These are phyloP conservation scores for Creontiades dilutus DNA, from an alignment of 2,888 invertebrate genomes.

Conservation along the genomic window DNA sequence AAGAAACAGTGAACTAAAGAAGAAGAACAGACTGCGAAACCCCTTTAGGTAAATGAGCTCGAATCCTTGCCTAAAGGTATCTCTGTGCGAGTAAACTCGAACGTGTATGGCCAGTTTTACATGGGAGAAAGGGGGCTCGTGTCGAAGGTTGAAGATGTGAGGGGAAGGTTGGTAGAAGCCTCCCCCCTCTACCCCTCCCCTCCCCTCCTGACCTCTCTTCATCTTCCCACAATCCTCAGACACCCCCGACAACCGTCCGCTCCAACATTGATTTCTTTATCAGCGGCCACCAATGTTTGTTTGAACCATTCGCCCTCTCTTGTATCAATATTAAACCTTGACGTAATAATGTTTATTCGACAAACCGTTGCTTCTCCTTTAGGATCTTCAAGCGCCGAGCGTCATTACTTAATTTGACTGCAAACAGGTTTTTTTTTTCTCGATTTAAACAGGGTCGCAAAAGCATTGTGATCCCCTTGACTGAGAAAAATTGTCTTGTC, in stretches of 20 bases:
- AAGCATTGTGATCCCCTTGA: too few relatives aligned
- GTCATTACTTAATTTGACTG: conserved; percentile 50
- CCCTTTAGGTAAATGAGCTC: too few relatives aligned
- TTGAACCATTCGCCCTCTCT: conserved; percentile 55
- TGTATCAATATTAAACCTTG: conserved; percentile 58
- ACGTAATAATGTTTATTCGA: conserved; percentile 62
- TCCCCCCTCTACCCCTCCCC: neutral
- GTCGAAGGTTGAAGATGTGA: neutral
- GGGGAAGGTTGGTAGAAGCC: neutral
- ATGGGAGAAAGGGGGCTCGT: neutral
- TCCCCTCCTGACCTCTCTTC: neutral
- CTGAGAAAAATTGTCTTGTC: too few relatives aligned
- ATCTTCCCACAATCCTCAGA: neutral
- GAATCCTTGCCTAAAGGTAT: too few relatives aligned
- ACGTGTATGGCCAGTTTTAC: too few relatives aligned
- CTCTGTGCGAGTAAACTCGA: too few relatives aligned
- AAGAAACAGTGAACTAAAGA: too few relatives aligned
- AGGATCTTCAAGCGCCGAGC: conserved; percentile 15
- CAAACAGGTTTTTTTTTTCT: conserved; percentile 4
- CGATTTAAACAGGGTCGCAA: too few relatives aligned
- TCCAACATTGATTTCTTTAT: conserved; percentile 63
- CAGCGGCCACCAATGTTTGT: conserved; percentile 58
- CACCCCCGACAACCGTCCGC: neutral
- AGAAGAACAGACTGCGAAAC: too few relatives aligned
- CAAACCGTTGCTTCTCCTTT: conserved; percentile 35